Base-by-base conservation (phyloP, 1,140 invertebrate genomes). In the Drosophila watanabei region DNA sequence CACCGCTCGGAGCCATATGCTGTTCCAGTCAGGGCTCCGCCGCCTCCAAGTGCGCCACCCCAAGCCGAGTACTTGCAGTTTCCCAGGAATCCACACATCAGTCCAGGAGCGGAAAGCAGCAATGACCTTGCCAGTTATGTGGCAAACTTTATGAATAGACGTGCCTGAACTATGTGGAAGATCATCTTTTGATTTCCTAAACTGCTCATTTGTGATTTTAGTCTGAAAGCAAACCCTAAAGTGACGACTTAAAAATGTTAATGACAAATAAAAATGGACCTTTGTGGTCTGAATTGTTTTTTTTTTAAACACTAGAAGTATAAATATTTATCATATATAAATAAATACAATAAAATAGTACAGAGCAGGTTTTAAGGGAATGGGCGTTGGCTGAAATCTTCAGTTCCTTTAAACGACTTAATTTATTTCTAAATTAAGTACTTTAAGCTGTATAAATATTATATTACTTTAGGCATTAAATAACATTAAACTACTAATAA, bases 71-170 rank as follows among this genome's bases (percentile, higher is more conserved):
- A 35, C 28, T 8, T 46, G 24, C 49, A 10, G 13, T 16, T 18
- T 20, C 39, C 43, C 8, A 18, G 32, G 3, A 46, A 48, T 13
- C 32, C 32, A 2, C 58, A 37, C 8, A 18, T 64, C 10, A 37
- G 11, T 45, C 16, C 13, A 30, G 2, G 20, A 13, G 37, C 20
- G 37, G 48, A 14, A 5, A 8, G 28, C 46, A 20, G 24, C 41
- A 43, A 62, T 2, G 45, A 75, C 28, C 59, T 41, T 28, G 35
- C 39, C 28, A 85, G 79, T 18, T 82, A 75, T 35, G 79, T 66
- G 0, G 46, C 49, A 5, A 82, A 66, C 14, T 87, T 56, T 32
- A 71, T 78, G 33, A 82, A 68, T 43, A 54, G 59, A 32, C 30
- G 20, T 33, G 18, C 28, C 28, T 32, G 9, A 14, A 16, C 7